These are phyloP conservation scores for Amazona vittata DNA, from an alignment of 2,113 vertebrate species.

Conservation along the genomic window DNA sequence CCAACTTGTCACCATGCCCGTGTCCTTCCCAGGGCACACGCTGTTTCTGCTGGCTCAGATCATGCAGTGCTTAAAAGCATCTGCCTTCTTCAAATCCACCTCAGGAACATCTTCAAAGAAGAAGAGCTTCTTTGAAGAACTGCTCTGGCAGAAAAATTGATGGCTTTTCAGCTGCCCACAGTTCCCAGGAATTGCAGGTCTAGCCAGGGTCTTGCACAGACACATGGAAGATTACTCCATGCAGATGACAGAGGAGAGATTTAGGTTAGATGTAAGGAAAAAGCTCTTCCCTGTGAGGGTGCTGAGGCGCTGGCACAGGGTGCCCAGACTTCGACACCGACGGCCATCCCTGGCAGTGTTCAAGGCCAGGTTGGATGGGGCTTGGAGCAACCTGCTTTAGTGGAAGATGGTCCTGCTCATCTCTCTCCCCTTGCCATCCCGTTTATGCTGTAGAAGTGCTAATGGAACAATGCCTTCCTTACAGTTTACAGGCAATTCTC, in stretches of 20 bases:
- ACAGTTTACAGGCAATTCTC: not conserved
- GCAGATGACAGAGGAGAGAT: not conserved
- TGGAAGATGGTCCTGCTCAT: not conserved
- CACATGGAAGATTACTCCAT: not conserved
- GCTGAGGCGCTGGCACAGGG: not conserved
- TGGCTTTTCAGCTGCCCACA: not conserved
- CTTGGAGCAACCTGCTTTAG: not conserved
- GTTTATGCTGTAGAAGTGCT: not conserved
- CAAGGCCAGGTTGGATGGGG: not conserved
- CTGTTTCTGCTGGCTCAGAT: not conserved
- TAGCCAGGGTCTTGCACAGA: not conserved
- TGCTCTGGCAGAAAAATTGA: not conserved
- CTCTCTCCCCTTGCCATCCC: not conserved
- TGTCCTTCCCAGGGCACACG: not conserved
- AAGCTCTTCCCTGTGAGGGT: not conserved
- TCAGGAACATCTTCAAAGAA: not conserved
- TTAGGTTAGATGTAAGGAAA: not conserved
- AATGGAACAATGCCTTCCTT: not conserved
- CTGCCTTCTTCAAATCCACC: not conserved
- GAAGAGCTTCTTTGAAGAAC: not conserved
- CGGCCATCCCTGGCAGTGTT: not conserved
- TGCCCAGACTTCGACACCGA: no score
- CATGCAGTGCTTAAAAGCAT: not conserved
- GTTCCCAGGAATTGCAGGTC: not conserved
- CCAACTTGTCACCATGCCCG: accelerated